A percentile compares a stretch with the other conserved stretches of the same genome.
Conservation (phyloP, 1,140 invertebrate species). For the Latrodectus geometricus region DNA sequence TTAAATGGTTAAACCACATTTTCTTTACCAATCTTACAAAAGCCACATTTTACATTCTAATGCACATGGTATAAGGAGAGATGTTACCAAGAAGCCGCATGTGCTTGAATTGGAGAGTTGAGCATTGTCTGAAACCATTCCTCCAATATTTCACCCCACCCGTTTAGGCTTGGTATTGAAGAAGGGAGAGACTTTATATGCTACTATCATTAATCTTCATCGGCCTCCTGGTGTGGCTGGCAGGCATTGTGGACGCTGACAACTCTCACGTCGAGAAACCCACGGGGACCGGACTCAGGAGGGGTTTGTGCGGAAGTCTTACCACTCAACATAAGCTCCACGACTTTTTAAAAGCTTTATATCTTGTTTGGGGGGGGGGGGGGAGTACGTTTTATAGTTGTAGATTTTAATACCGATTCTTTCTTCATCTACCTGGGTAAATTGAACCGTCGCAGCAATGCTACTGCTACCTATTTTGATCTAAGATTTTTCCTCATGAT, state of each 20-base stretch:
- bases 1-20: too few species aligned
- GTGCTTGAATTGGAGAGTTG: constrained; percentile 47
- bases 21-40: too few species aligned
- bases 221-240: constrained; percentile 42
- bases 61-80: constrained; percentile 13
- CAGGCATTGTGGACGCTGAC: constrained; percentile 58
- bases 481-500: too few species aligned
- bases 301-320: constrained; percentile 39
- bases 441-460: too few species aligned
- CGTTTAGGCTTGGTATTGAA: constrained; percentile 46
- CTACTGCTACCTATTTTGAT: too few species aligned
- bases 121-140: constrained; percentile 34
- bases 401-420: too few species aligned
- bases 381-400: background rate
- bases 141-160: background rate
- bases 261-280: constrained; percentile 31
- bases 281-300: constrained; percentile 50
- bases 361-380: constrained; percentile 1
- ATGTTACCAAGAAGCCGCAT: constrained; percentile 52
- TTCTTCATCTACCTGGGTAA: too few species aligned
- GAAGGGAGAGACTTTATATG: constrained; percentile 36
- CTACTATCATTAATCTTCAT: constrained; percentile 56
- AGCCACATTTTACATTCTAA: constrained; percentile 16
- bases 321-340: constrained; percentile 47
- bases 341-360: constrained; percentile 43